Conservation (phyloP, 2,797 vertebrate species). For the Periparus ater region DNA sequence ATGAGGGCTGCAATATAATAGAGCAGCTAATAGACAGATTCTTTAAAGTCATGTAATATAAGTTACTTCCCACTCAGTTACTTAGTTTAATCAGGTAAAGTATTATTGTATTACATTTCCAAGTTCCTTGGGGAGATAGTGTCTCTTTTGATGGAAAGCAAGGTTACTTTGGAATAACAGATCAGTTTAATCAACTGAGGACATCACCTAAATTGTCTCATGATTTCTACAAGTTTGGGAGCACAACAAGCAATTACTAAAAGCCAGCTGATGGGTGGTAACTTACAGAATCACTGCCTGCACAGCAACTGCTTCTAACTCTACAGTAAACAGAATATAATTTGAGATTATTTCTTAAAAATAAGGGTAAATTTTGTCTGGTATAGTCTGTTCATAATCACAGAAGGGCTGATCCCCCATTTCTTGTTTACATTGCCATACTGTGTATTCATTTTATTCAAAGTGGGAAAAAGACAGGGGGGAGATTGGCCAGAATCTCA, state of each 20-base stretch:
- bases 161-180: constrained; percentile 35
- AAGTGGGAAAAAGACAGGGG: not conserved
- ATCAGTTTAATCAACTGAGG: constrained; percentile 26
- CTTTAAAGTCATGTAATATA: constrained; percentile 20
- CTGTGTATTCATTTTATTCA: not conserved
- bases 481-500: not conserved
- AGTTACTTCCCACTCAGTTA: constrained; percentile 20
- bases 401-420: not conserved
- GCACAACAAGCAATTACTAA: not conserved
- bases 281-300: not conserved
- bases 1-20: constrained; percentile 59
- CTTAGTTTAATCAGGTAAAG: constrained; percentile 52
- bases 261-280: not conserved
- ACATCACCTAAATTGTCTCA: constrained; percentile 10
- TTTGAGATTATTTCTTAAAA: not conserved
- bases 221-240: not conserved
- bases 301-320: not conserved
- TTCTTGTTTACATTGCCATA: not conserved
- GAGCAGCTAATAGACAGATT: constrained; percentile 51
- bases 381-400: not conserved
- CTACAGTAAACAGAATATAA: not conserved
- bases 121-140: not conserved
- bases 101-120: constrained; percentile 34
- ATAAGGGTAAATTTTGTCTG: not conserved
- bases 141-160: constrained; percentile 28